Evolutionary conservation across 2,888 invertebrate genomes (phyloP).

Genomic region (Eupeodes latifasciatus): DNA sequence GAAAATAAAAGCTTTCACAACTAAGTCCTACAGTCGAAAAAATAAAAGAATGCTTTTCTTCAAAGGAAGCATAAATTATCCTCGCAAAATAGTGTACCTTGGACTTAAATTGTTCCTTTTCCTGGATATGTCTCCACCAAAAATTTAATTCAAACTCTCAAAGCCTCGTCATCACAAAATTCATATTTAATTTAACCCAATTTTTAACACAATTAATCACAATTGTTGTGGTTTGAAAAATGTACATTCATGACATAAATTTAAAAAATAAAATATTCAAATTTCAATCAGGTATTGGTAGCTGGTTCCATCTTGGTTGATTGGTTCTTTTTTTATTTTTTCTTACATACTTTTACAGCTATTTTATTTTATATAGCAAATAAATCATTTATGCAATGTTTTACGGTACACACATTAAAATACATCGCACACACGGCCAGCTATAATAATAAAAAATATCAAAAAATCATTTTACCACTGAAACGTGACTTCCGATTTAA

Average conservation of each 20-base stretch:
- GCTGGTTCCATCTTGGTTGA: constrained; percentile 15
- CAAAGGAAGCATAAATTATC: too few species aligned
- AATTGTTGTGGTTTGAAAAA: constrained; percentile 42
- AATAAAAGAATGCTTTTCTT: too few species aligned
- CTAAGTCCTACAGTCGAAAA: too few species aligned
- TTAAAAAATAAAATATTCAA: constrained; percentile 29
- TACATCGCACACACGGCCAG: neutral
- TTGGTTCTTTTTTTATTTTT: constrained; percentile 22
- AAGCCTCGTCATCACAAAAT: neutral
- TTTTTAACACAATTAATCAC: constrained; percentile 51
- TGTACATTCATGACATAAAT: constrained; percentile 30
- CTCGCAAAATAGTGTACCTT: too few species aligned
- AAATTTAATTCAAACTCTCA: neutral
- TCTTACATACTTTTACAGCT: neutral
- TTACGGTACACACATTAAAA: constrained; percentile 13
- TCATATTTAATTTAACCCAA: constrained; percentile 16
- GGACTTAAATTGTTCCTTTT: too few species aligned
- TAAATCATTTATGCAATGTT: constrained; percentile 61
- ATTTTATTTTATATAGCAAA: constrained; percentile 40
- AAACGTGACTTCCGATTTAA: constrained; percentile 67
- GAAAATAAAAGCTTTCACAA: neutral
- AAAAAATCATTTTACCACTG: constrained; percentile 26
- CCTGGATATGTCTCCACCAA: neutral
- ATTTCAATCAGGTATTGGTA: constrained; percentile 53
- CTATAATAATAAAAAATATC: neutral